phyloP scores from a whole-genome alignment of 2,113 vertebrate species.

The Choloepus hoffmanni region DNA sequence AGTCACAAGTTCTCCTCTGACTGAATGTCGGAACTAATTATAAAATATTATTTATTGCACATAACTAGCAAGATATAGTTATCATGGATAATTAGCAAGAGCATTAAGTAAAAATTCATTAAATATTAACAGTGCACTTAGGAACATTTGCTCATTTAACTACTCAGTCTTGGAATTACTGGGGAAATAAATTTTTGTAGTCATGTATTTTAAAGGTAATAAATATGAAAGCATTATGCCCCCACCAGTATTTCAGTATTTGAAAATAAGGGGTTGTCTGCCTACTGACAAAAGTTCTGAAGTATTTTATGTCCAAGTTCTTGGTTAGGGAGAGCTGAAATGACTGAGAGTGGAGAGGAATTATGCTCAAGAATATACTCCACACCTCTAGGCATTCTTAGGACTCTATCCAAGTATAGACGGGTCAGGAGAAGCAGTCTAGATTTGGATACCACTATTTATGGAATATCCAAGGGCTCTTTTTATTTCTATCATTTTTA shows the following conservation, averaged over 20 bases:
- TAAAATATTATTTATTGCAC: no score
- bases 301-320: neutral
- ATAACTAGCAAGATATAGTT: no score
- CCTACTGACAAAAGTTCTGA: neutral
- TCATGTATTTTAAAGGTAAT: neutral
- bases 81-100: neutral
- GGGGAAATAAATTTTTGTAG: neutral
- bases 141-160: neutral
- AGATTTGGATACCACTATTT: neutral
- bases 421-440: neutral
- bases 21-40: neutral
- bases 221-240: neutral
- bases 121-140: neutral
- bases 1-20: neutral
- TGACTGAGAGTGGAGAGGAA: neutral
- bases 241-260: neutral
- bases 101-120: neutral
- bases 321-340: neutral
- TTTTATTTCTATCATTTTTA: neutral
- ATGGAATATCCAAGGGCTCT: neutral
- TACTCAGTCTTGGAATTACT: fast-evolving
- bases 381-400: neutral
- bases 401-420: neutral
- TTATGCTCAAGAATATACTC: neutral
- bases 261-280: neutral